phyloP scores from a whole-genome alignment of 1,140 invertebrate species.

The Drosophila hydei region DNA sequence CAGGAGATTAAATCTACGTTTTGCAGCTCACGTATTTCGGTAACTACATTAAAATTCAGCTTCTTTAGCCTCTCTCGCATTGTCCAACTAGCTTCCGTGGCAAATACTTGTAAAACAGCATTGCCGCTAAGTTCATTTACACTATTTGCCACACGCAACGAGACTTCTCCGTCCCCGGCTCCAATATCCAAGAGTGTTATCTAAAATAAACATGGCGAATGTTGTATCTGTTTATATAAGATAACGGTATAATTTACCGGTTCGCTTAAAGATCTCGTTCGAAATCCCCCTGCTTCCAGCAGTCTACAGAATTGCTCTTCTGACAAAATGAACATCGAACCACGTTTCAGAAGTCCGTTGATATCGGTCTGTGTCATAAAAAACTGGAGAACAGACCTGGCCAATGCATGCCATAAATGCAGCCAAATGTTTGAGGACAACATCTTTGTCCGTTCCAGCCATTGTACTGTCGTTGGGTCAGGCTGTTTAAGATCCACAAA shows the following conservation, averaged over 20 bases:
- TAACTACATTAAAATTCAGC: slow-evolving; percentile 87
- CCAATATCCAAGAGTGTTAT: slow-evolving; percentile 90
- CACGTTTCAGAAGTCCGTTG: slow-evolving; percentile 90
- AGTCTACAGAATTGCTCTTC: slow-evolving; percentile 88
- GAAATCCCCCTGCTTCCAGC: slow-evolving; percentile 74
- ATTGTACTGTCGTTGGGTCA: slow-evolving; percentile 88
- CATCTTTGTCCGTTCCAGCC: slow-evolving; percentile 87
- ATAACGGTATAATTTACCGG: slow-evolving; percentile 31
- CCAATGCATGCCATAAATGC: slow-evolving; percentile 89
- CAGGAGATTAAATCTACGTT: slow-evolving; percentile 88
- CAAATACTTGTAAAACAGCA: slow-evolving; percentile 89
- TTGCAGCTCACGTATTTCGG: slow-evolving; percentile 62
- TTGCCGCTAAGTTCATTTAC: slow-evolving; percentile 56
- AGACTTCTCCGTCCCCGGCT: slow-evolving; percentile 95
- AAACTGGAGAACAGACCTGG: slow-evolving; percentile 87
- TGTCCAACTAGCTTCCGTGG: slow-evolving; percentile 92
- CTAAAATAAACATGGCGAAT: slow-evolving; percentile 16
- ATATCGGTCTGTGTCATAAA: slow-evolving; percentile 92
- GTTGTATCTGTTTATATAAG: background rate
- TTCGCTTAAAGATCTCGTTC: slow-evolving; percentile 34
- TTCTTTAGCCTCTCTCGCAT: slow-evolving; percentile 90
- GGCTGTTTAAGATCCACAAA: slow-evolving; percentile 86
- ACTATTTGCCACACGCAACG: slow-evolving; percentile 87
- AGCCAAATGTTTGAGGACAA: slow-evolving; percentile 89
- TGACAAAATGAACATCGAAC: slow-evolving; percentile 96